A percentile compares a stretch with the other conserved stretches of the same genome.
Evolutionary conservation across 1,140 invertebrate genomes (phyloP).

Genomic region (Diprion similis): DNA sequence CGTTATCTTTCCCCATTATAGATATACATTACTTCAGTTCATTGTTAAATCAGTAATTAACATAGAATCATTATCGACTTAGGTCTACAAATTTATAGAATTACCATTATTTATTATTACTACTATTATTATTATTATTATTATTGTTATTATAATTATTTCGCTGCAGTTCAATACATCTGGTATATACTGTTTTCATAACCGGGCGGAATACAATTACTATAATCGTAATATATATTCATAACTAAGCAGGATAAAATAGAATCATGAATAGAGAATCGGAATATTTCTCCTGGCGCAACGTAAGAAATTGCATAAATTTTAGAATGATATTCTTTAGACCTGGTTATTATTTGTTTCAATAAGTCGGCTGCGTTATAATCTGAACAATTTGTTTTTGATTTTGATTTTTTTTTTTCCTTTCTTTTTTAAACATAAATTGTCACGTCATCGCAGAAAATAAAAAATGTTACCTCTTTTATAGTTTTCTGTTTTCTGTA

Average conservation of each 20-base stretch:
- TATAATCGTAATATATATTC: not conserved
- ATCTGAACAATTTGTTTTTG: not conserved
- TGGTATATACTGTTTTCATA: not conserved
- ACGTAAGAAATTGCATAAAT: not conserved
- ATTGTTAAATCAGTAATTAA: no score
- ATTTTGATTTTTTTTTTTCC: not conserved
- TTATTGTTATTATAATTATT: no score
- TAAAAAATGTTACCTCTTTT: not conserved
- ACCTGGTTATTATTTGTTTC: no score
- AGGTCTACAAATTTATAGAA: no score
- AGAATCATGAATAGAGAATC: not conserved
- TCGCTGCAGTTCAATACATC: not conserved
- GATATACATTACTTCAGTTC: no score
- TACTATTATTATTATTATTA: no score
- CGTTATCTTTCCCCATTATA: no score
- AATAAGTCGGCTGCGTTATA: not conserved
- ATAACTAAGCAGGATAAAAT: not conserved
- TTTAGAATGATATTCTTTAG: no score
- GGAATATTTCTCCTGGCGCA: not conserved
- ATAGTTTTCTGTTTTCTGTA: not conserved
- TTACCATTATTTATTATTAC: no score
- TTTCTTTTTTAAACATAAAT: not conserved
- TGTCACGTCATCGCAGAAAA: not conserved
- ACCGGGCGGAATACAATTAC: not conserved
- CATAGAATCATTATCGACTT: no score